These are phyloP conservation scores for Drosophila infuscata DNA, from an alignment of 2,888 invertebrate genomes.

Conservation along the genomic window DNA sequence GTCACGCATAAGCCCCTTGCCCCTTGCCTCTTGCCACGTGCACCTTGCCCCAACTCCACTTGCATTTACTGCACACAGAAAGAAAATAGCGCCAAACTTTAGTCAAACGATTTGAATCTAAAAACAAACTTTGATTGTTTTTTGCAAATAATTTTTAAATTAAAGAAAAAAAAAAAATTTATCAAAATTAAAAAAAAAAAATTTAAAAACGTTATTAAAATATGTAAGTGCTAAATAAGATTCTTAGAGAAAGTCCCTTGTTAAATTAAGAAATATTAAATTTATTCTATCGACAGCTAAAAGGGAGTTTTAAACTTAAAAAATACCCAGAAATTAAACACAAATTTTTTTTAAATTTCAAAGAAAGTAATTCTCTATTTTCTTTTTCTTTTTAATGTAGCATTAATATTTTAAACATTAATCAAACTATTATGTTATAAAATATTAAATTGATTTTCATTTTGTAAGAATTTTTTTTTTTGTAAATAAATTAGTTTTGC, in stretches of 20 bases:
- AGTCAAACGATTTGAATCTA: not conserved
- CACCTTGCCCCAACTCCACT: constrained; percentile 36
- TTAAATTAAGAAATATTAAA: not conserved
- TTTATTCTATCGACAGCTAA: not conserved
- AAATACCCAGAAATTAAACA: not conserved
- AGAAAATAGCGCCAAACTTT: not conserved
- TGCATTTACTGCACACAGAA: not conserved
- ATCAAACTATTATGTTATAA: no score
- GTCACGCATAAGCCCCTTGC: constrained; percentile 52
- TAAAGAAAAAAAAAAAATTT: accelerated
- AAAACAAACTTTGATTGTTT: not conserved
- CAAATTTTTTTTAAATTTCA: not conserved
- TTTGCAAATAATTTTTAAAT: not conserved
- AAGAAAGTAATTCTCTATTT: not conserved
- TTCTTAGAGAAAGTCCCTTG: not conserved
- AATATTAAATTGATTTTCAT: not conserved
- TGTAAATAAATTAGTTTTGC: not conserved
- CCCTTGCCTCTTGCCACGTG: not conserved
- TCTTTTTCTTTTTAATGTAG: no score
- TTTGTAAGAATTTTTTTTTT: no score
- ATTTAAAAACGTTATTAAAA: not conserved
- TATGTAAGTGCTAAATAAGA: not conserved
- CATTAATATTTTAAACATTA: no score
- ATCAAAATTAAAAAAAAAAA: no score
- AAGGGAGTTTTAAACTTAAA: no score